These are phyloP conservation scores for Drosophila pseudoananassae DNA, from an alignment of 1,140 invertebrate species.

Conservation along the genomic window DNA sequence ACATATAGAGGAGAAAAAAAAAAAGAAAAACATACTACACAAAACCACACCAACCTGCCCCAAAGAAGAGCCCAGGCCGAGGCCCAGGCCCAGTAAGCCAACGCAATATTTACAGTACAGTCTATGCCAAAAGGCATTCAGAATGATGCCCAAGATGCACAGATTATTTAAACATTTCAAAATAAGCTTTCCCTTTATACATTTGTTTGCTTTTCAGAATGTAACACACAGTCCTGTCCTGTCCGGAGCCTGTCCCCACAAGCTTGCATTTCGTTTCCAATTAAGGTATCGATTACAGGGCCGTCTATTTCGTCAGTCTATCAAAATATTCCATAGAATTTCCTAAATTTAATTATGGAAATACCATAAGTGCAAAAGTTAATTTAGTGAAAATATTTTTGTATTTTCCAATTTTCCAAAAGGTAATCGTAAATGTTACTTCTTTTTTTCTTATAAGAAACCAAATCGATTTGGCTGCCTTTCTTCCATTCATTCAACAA, in stretches of 20 bases:
- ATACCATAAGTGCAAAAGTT: background rate
- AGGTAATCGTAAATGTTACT: background rate
- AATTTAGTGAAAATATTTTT: slow-evolving; percentile 3
- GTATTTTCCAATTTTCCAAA: background rate
- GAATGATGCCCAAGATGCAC: background rate
- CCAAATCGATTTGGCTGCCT: slow-evolving; percentile 29
- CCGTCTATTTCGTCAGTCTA: background rate
- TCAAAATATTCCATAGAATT: background rate
- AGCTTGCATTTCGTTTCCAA: no score
- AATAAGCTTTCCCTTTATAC: background rate
- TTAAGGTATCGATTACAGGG: no score
- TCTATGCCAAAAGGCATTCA: slow-evolving; percentile 16
- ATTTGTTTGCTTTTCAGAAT: no score
- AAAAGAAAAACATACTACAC: background rate
- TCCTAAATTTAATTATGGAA: slow-evolving; percentile 1
- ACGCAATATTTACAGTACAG: slow-evolving; percentile 17
- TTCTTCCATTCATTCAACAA: no score
- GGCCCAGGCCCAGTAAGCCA: no score
- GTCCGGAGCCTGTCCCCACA: no score
- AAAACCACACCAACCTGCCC: background rate
- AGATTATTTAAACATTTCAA: background rate
- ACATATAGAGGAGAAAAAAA: background rate
- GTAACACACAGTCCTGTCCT: no score
- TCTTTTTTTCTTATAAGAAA: background rate
- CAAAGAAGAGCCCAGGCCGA: no score